Evolutionary conservation across 2,797 vertebrate genomes (phyloP), one percentile per base, ranked within the genome.

Genomic region (Ptychadena robeensis): DNA sequence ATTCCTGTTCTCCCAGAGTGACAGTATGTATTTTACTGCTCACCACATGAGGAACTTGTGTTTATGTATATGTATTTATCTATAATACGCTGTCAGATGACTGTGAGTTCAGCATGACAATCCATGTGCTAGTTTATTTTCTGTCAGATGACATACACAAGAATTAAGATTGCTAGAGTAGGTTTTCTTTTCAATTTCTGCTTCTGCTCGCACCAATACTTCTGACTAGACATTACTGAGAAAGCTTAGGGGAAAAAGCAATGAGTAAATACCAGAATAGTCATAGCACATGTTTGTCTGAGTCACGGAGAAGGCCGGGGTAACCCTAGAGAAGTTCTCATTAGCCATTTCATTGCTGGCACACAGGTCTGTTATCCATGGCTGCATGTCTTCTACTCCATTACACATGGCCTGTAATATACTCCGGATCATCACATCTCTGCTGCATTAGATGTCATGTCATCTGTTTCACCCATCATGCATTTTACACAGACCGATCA

Each of bases 251-350:
- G 12, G 40, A 14, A 44, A 38, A 44, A 44, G 12, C 3, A 15
- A 2, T 22, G 18, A 53, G 18, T 53, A 61, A 61, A 2, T 27
- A 61, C 27, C 2, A 4, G 31, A 73, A 25, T 22, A 6, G 18
- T 15, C 30, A 25, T 4, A 34, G 70, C 66, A 77, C 73, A 48
- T 40, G 72, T 30, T 77, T 82, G 81, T 77, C 65, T 28, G 64
- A 70, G 65, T 25, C 18, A n/a, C 64, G 28, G 15, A 7, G 44
- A 37, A 32, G 27, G 38, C 7, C 27, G 27, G 30, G 32, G 66
- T 72, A 63, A 40, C 18, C 34, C 31, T 59, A 69, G 28, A 67
- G 9, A 57, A 53, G 28, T 18, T 15, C 18, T 79, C n/a, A 27
- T 25, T 35, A n/a, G 15, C 8, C 32, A 40, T 35, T n/a, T 22